phyloP scores from a whole-genome alignment of 2,113 vertebrate species.

The Indri indri region DNA sequence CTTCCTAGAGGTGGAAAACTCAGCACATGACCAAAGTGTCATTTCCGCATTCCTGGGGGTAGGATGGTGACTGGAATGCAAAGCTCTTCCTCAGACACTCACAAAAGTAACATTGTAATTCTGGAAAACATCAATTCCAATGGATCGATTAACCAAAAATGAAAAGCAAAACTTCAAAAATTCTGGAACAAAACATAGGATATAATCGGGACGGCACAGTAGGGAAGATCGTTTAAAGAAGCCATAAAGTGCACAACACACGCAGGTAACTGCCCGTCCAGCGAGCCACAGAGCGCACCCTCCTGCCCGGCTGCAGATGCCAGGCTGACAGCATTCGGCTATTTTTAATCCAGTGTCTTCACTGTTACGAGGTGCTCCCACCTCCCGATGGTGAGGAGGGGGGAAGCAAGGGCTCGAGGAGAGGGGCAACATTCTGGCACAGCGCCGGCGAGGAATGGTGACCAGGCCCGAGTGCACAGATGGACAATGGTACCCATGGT shows the following conservation, averaged over 20 bases:
- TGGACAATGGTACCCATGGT: background rate
- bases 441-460: accelerated
- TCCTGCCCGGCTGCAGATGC: accelerated
- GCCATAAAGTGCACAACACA: background rate
- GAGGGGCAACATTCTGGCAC: accelerated
- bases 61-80: background rate
- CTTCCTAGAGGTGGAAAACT: background rate
- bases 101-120: background rate
- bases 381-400: background rate
- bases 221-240: no score
- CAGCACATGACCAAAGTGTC: no score
- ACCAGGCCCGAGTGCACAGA: background rate
- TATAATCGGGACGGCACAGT: background rate
- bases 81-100: background rate
- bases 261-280: accelerated
- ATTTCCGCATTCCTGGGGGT: no score
- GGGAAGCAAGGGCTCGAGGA: background rate
- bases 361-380: no score
- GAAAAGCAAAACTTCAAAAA: background rate
- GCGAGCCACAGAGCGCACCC: accelerated
- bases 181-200: background rate
- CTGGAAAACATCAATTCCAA: background rate
- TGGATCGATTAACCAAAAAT: background rate
- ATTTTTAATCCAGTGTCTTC: background rate
- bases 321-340: accelerated